Evolutionary conservation across 2,113 vertebrate genomes (phyloP).

Genomic region (Rhea pennata): DNA sequence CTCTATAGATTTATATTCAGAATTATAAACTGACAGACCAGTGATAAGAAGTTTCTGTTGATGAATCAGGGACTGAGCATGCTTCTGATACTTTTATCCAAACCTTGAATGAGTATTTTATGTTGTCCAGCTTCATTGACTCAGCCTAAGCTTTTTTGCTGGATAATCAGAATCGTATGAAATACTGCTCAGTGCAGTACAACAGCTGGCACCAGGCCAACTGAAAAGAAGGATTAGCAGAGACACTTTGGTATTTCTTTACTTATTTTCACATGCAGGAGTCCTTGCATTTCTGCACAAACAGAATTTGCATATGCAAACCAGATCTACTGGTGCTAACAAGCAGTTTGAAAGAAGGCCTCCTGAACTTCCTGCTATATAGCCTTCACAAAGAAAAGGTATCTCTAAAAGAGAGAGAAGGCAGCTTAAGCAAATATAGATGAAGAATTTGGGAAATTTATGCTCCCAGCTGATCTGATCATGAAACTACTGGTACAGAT

Average conservation of each 20-base stretch:
- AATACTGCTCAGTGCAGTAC: not conserved
- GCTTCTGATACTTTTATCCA: not conserved
- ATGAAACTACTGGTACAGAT: not conserved
- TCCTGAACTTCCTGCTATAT: not conserved
- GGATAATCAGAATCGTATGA: not conserved
- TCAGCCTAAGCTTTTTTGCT: not conserved
- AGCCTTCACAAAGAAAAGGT: not conserved
- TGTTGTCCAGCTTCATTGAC: not conserved
- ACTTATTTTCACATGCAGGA: not conserved
- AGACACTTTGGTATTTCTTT: not conserved
- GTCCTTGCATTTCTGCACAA: not conserved
- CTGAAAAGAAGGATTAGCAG: not conserved
- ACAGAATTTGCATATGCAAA: not conserved
- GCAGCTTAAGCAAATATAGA: not conserved
- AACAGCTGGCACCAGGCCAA: not conserved
- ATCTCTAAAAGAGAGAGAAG: not conserved
- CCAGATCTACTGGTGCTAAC: not conserved
- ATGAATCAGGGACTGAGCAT: not conserved
- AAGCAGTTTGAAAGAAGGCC: not conserved
- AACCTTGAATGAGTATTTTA: not conserved
- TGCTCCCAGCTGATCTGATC: not conserved
- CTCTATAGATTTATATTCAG: not conserved
- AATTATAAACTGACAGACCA: not conserved
- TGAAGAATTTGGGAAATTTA: not conserved
- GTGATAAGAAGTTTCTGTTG: not conserved